These are phyloP conservation scores for Porites divaricata DNA, from an alignment of 92 coral and sea anemone species.

Conservation along the genomic window DNA sequence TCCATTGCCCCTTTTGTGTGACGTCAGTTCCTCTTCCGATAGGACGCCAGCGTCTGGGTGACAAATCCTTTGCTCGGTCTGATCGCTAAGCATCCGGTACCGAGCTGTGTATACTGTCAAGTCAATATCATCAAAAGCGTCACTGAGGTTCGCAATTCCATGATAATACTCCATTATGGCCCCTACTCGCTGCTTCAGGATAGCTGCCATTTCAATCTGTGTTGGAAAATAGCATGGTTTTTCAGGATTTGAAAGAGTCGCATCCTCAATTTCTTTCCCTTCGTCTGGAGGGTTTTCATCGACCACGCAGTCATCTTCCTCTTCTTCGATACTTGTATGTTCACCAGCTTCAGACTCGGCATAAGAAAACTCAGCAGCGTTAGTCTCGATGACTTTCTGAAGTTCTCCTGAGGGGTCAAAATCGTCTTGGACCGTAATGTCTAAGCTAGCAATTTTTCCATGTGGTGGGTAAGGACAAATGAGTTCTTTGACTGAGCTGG, in stretches of 20 bases:
- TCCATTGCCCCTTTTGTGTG: neutral
- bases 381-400: conserved; percentile 3
- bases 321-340: no score
- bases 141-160: conserved; percentile 17
- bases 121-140: conserved; percentile 39
- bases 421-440: neutral
- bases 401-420: conserved; percentile 20
- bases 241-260: neutral
- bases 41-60: conserved; percentile 58
- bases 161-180: conserved; percentile 49
- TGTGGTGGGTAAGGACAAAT: conserved; percentile 2
- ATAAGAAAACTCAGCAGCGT: no score
- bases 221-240: conserved; percentile 42
- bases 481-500: no score
- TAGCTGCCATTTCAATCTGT: conserved; percentile 48
- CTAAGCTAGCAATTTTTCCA: neutral
- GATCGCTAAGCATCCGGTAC: conserved; percentile 54
- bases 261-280: conserved; percentile 19
- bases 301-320: neutral
- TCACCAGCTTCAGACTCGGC: no score
- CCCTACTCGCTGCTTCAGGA: conserved; percentile 36
- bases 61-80: conserved; percentile 43
- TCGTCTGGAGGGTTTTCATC: neutral
- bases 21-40: conserved; percentile 12
- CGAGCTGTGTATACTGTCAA: conserved; percentile 54